A percentile compares a stretch with the other conserved stretches of the same genome.
Conservation (phyloP, 1,140 invertebrate genomes). For the Cotesia glomerata region DNA sequence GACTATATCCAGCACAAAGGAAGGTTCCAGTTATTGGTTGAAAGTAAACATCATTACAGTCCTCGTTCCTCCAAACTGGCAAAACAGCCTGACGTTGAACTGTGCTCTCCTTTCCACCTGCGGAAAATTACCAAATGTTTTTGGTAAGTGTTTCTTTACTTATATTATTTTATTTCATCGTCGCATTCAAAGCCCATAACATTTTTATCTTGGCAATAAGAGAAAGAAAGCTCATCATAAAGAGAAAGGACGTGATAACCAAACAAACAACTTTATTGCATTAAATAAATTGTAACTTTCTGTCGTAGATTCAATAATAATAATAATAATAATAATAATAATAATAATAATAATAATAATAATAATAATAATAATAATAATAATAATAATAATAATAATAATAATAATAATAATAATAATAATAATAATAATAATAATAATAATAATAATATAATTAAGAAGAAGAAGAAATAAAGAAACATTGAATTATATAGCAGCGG, state of each 20-base stretch:
- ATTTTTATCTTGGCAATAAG: background rate
- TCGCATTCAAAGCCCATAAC: background rate
- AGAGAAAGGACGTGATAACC: conserved; percentile 8
- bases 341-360: background rate
- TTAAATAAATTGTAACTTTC: background rate
- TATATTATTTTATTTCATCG: no score
- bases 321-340: background rate
- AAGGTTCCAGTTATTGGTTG: conserved; percentile 91
- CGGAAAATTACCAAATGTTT: conserved; percentile 25
- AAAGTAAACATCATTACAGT: conserved; percentile 88
- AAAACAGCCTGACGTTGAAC: conserved; percentile 82
- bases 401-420: background rate
- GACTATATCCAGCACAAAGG: conserved; percentile 87
- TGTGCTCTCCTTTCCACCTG: conserved; percentile 82
- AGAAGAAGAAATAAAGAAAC: background rate
- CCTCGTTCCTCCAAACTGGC: conserved; percentile 89
- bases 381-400: background rate
- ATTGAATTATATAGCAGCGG: background rate
- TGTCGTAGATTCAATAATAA: background rate
- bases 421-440: background rate
- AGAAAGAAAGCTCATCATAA: background rate
- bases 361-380: background rate
- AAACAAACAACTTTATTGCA: conserved; percentile 9
- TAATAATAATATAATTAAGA: background rate
- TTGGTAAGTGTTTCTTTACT: background rate